Evolutionary conservation across 2,888 invertebrate genomes (phyloP).

Genomic region (Melipona beecheii): DNA sequence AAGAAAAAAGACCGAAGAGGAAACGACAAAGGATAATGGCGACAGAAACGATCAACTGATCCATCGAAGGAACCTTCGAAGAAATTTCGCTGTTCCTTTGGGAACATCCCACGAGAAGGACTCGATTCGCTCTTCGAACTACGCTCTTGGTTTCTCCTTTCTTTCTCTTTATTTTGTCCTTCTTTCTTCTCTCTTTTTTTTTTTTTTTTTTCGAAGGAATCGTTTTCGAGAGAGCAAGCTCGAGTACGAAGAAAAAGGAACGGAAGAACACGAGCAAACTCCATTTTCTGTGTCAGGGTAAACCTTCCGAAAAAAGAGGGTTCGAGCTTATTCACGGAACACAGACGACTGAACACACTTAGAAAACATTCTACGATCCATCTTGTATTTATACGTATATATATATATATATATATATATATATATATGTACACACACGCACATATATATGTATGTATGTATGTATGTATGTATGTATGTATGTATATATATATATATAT

Average conservation of each 20-base stretch:
- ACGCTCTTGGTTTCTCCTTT: background rate
- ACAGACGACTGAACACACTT: background rate
- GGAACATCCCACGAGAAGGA: constrained; percentile 21
- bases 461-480: background rate
- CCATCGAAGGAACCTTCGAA: background rate
- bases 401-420: background rate
- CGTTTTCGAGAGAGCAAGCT: constrained; percentile 19
- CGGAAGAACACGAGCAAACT: constrained; percentile 14
- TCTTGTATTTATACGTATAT: background rate
- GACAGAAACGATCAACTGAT: constrained; percentile 4
- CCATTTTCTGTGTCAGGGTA: background rate
- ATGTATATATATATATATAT: background rate
- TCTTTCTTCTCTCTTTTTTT: too few relatives aligned
- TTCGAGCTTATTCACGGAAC: background rate
- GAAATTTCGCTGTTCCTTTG: background rate
- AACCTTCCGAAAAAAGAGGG: background rate
- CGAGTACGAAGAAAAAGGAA: constrained; percentile 39
- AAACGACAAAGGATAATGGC: background rate
- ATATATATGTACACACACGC: background rate
- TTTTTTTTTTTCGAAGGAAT: background rate
- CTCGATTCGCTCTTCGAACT: constrained; percentile 26
- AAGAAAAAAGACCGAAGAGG: background rate
- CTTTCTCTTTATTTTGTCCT: background rate
- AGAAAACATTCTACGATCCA: constrained; percentile 16
- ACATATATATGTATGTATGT: background rate